These are phyloP conservation scores for Trichomalopsis sarcophagae DNA, from an alignment of 1,140 invertebrate genomes.

Conservation along the genomic window DNA sequence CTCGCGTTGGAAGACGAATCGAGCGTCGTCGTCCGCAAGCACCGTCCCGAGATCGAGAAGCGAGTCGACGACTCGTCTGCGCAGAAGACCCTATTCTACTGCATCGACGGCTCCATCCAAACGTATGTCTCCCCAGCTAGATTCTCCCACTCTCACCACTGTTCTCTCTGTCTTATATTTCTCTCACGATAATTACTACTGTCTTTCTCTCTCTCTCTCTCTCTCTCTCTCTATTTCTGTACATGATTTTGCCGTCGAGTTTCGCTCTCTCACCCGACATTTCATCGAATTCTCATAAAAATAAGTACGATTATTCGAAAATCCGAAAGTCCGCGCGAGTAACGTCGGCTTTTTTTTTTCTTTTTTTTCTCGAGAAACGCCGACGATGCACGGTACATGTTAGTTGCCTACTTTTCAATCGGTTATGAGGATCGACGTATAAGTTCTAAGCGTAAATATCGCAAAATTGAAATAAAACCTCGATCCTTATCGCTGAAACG, in stretches of 20 bases:
- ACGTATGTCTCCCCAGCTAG: constrained; percentile 41
- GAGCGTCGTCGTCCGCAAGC: constrained; percentile 5
- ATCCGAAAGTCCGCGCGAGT: neutral
- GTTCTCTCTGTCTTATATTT: constrained; percentile 3
- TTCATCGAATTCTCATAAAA: neutral
- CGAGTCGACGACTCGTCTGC: constrained; percentile 37
- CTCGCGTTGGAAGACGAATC: constrained; percentile 43
- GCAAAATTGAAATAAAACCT: too few relatives aligned
- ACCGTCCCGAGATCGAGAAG: constrained; percentile 35
- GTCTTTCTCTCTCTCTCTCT: neutral
- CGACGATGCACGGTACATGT: too few relatives aligned
- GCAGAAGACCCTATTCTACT: neutral
- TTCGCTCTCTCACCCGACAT: neutral
- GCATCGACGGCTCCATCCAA: constrained; percentile 16
- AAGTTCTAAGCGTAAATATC: too few relatives aligned
- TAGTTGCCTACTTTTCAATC: too few relatives aligned
- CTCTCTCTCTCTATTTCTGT: neutral
- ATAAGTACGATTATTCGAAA: neutral
- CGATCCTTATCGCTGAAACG: too few relatives aligned
- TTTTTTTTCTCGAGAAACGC: neutral
- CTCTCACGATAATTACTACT: neutral
- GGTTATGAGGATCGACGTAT: too few relatives aligned
- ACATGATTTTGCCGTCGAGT: neutral
- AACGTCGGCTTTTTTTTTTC: too few relatives aligned
- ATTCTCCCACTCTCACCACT: neutral